These are phyloP conservation scores for Dascyllus trimaculatus DNA, from an alignment of 2,113 vertebrate species.

Conservation along the genomic window DNA sequence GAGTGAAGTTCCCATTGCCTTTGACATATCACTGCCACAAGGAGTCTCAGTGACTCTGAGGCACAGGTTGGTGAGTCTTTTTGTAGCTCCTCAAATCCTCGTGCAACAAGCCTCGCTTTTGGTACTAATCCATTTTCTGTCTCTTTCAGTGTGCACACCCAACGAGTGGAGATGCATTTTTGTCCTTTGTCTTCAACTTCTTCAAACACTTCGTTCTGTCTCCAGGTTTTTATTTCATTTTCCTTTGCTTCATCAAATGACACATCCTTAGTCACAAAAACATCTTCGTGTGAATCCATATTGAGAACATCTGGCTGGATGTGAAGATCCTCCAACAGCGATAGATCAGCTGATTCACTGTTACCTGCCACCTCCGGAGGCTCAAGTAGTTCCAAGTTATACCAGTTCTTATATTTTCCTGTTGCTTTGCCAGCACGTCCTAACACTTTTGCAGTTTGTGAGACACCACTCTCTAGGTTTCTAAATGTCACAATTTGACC, in stretches of 20 bases:
- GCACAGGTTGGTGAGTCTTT: constrained; percentile 11
- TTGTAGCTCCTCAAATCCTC: constrained; percentile 9
- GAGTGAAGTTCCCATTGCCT: not conserved
- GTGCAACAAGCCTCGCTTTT: constrained; percentile 1
- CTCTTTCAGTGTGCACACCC: constrained; percentile 32
- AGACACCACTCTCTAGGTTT: not conserved
- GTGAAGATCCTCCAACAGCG: not conserved
- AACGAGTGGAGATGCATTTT: constrained; percentile 22
- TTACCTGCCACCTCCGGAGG: too few species aligned
- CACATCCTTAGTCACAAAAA: not conserved
- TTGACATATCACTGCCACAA: constrained; percentile 10
- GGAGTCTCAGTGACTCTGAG: not conserved
- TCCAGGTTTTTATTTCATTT: too few species aligned
- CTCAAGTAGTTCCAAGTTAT: too few species aligned
- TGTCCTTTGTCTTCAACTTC: constrained; percentile 27
- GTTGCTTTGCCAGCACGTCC: too few species aligned
- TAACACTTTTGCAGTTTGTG: constrained; percentile 10
- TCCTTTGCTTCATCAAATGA: too few species aligned
- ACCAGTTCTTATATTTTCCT: too few species aligned
- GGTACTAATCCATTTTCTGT: not conserved
- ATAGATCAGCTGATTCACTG: too few species aligned
- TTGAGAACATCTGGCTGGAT: not conserved
- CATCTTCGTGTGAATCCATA: not conserved
- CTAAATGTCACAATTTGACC: too few species aligned
- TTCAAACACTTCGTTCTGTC: too few species aligned